Evolutionary conservation across 1,140 invertebrate genomes (phyloP), one percentile per base, ranked within the genome.

Genomic region (Bombus difficillimus): DNA sequence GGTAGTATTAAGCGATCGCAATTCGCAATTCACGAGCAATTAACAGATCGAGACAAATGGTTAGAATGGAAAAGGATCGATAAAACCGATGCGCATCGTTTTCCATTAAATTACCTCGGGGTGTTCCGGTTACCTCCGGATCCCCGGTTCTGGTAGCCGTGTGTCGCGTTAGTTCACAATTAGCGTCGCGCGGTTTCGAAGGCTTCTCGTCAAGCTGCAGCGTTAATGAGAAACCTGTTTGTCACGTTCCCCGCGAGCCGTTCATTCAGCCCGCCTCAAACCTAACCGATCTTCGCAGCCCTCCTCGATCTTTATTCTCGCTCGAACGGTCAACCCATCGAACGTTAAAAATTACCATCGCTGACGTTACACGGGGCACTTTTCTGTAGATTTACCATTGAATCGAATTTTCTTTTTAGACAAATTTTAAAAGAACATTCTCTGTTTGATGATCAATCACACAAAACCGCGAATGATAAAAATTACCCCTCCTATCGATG

Each of bases 191-290:
- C 66, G 66, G 68, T 62, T 85, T 85, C 76, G 77, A 80, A 80
- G 76, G 68, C 83, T 72, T 80, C 76, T 84, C 83, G 83, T 79
- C 83, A 80, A 85, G 69, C 76, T 72, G 83, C 68, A 64, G 32
- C 68, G 83, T 85, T 85, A 85, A 85, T 72, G 83, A 85, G 83
- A 85, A 85, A 85, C 77, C 83, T 85, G 83, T 85, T 85, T 85
- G 83, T 85, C 76, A 72, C 83, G 77, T 69, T 32, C 43, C 72
- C 39, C 66, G 76, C 47, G 41, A 37, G 15, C 6, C 83, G 39
- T 84, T 72, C 76, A 72, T 83, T 83, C 81, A 66, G 41, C 18
- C 76, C 15, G 69, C 28, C 37, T 22, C 32, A 9, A 64, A 75
- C 59, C 71, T 25, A 18, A 66, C 81, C 81, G 69, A 34, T 78